A percentile compares a stretch with the other conserved stretches of the same genome.
Conservation (phyloP, 2,888 invertebrate species). For the Peribatodes rhomboidaria region DNA sequence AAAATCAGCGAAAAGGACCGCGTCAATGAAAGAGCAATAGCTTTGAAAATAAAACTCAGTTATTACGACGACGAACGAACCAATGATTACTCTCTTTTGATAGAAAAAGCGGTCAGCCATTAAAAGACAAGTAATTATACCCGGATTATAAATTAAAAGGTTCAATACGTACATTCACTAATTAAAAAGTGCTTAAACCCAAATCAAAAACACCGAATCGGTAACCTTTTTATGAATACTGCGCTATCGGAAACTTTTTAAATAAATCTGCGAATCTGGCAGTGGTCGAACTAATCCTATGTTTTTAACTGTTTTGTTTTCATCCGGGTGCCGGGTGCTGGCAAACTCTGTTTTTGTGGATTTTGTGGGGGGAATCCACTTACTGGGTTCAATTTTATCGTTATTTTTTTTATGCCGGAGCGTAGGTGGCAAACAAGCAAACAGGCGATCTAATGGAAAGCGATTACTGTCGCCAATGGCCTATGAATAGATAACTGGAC, state of each 20-base stretch:
- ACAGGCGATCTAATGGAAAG: too few relatives aligned
- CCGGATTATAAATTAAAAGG: too few relatives aligned
- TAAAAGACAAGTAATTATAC: too few relatives aligned
- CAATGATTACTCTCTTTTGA: too few relatives aligned
- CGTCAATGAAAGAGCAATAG: background rate
- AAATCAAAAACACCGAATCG: constrained; percentile 13
- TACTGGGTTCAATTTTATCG: constrained; percentile 26
- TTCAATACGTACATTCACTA: background rate
- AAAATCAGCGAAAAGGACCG: background rate
- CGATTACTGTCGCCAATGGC: too few relatives aligned
- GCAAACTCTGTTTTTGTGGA: constrained; percentile 28
- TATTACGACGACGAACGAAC: background rate
- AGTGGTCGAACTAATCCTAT: constrained; percentile 69
- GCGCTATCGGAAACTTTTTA: constrained; percentile 66
- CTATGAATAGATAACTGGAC: too few relatives aligned
- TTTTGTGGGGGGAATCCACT: constrained; percentile 23
- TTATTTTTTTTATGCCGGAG: background rate
- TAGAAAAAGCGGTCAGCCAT: too few relatives aligned
- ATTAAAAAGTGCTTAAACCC: constrained; percentile 12
- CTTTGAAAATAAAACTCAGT: background rate
- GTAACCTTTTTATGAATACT: constrained; percentile 11
- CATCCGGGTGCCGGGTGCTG: constrained; percentile 18
- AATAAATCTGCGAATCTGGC: constrained; percentile 73
- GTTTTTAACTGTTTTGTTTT: constrained; percentile 49
- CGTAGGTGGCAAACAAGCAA: background rate